Conservation (phyloP, 2,888 invertebrate species). For the Amphipyra tragopoginis region DNA sequence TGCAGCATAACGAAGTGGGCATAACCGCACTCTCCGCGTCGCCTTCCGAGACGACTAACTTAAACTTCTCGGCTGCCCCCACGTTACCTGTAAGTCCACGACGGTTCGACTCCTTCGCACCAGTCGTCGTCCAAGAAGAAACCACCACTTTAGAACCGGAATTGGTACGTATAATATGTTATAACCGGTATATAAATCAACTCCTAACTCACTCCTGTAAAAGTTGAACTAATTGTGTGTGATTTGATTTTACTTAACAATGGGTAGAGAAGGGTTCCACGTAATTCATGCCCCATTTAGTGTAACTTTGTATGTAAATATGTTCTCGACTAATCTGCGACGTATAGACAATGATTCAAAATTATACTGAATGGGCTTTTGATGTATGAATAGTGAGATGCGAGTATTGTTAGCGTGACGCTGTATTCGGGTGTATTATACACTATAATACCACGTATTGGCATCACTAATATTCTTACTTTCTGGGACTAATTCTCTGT, state of each 20-base stretch:
- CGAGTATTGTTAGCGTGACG: not conserved
- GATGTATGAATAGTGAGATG: not conserved
- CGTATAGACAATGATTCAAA: conserved; percentile 73
- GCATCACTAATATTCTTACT: conserved; percentile 27
- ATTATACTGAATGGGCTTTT: not conserved
- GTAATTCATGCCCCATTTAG: conserved; percentile 71
- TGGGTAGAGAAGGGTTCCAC: conserved; percentile 70
- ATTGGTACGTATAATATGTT: conserved; percentile 73
- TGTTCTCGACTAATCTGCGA: conserved; percentile 75
- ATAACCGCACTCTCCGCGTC: conserved; percentile 82
- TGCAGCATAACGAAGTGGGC: conserved; percentile 80
- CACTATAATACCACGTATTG: conserved; percentile 12
- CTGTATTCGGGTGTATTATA: conserved; percentile 17
- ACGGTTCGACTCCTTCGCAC: conserved; percentile 67
- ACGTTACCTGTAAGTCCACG: conserved; percentile 65
- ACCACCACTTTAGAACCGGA: conserved; percentile 81
- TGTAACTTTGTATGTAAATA: conserved; percentile 73
- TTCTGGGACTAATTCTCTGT: conserved; percentile 38
- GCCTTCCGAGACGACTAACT: conserved; percentile 75
- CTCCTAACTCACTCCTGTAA: conserved; percentile 51
- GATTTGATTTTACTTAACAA: conserved; percentile 76
- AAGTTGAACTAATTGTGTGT: conserved; percentile 65
- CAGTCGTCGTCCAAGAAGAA: conserved; percentile 68
- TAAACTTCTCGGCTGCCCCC: conserved; percentile 70
- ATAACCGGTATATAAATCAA: not conserved